Evolutionary conservation across 2,113 vertebrate species (phyloP), one percentile per base, ranked within the genome.

Genomic region (Tachysurus fulvidraco): DNA sequence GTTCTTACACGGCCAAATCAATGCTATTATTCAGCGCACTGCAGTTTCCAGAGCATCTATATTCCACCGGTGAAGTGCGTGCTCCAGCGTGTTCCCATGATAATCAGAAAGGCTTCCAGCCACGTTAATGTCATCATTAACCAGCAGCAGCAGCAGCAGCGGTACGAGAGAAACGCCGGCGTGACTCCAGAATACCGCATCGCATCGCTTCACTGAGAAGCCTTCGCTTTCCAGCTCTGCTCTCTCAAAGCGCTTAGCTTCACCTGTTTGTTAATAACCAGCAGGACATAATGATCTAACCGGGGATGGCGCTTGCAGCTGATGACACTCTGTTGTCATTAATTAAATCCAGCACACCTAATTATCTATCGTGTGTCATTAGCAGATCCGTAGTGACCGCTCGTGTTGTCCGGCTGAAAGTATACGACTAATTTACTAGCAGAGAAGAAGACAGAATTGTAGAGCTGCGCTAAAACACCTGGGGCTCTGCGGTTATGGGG

Each of bases 61-160:
- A 83, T 84, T 81, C 59, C 73, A 60, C 71, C 71, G 77, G 67
- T 85, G 84, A 64, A 21, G 17, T 55, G 57, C 41, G 2, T 11
- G 55, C 44, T 46, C 76, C 73, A 17, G 62, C 60, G 57, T 69
- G 59, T 71, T 71, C 65, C 77, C 60, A 62, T 67, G 41, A 88
- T 86, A 88, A 90, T 88, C 89, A 90, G n/a, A 84, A 86, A 41
- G 65, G 28, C 83, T 81, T 90, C 81, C 84, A 90, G 85, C 89
- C 28, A 78, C 60, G 60, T 36, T 90, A 90, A 88, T 86, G 85
- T 86, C 89, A 86, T 86, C 87, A 84, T 88, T 88, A 88, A 82
- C 78, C 44, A 19, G 16, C n/a, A 54, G 67, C n/a, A 36, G 36
- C 36, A 36, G 36, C 36, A 36, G 36, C n/a, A n/a, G n/a, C n/a